Evolutionary conservation across 2,888 invertebrate genomes (phyloP).

Genomic region (Incurvaria masculella): DNA sequence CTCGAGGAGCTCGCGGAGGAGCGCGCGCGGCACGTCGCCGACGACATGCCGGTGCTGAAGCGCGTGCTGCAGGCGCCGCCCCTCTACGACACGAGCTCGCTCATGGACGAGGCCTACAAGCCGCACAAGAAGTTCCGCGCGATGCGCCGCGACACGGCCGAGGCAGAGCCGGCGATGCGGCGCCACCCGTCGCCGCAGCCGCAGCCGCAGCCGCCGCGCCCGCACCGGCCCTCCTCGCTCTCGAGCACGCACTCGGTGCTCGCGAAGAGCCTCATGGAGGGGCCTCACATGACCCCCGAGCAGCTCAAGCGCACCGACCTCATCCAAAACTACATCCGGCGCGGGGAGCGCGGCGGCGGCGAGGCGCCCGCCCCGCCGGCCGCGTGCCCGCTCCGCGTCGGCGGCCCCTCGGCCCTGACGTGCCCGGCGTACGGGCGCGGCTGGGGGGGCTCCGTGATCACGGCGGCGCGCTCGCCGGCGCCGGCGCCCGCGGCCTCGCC

Average conservation of each 20-base stretch:
- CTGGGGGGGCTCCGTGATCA: slow-evolving; percentile 39
- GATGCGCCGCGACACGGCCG: slow-evolving; percentile 75
- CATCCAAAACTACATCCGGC: slow-evolving; percentile 89
- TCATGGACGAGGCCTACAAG: slow-evolving; percentile 95
- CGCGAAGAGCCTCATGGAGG: slow-evolving; percentile 87
- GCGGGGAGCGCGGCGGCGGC: slow-evolving; percentile 57
- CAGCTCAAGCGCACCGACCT: slow-evolving; percentile 90
- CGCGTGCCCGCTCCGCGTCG: slow-evolving; percentile 39
- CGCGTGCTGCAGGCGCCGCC: slow-evolving; percentile 91
- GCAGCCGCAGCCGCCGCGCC: slow-evolving; percentile 52
- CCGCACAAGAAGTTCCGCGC: slow-evolving; percentile 95
- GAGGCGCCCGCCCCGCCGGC: slow-evolving; percentile 51
- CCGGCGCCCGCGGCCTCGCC: slow-evolving; percentile 41
- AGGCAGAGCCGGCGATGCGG: slow-evolving; percentile 66
- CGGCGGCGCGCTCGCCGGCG: slow-evolving; percentile 35
- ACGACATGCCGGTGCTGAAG: slow-evolving; percentile 93
- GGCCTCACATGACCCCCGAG: slow-evolving; percentile 91
- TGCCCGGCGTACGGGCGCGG: slow-evolving; percentile 33
- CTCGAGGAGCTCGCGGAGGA: slow-evolving; percentile 75
- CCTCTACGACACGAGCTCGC: slow-evolving; percentile 81
- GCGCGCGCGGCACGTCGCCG: slow-evolving; percentile 59
- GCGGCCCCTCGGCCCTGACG: slow-evolving; percentile 31
- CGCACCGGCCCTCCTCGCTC: slow-evolving; percentile 55
- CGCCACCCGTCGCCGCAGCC: slow-evolving; percentile 42
- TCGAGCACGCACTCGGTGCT: slow-evolving; percentile 88